Percentiles rank a stretch among this genome's conserved stretches.
Evolutionary conservation across 2,113 vertebrate species (phyloP).

Genomic region (Mastomys coucha): DNA sequence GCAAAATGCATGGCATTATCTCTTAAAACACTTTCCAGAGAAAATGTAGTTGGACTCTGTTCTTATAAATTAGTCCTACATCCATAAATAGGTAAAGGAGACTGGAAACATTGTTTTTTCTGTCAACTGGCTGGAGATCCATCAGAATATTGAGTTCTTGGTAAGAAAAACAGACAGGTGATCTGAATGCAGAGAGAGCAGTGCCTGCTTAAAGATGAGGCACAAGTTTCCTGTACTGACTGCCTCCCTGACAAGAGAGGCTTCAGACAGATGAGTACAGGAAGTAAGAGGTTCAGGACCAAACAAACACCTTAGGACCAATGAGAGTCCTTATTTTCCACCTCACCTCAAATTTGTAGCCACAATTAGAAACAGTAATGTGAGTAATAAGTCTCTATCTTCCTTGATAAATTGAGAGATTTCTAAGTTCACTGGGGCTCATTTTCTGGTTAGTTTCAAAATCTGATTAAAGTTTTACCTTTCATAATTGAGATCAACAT

Average conservation of each 20-base stretch:
- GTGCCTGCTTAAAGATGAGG: background rate
- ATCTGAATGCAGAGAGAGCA: background rate
- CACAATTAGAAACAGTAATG: conserved; percentile 31
- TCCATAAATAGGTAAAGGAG: background rate
- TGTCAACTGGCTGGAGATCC: background rate
- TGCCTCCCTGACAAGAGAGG: background rate
- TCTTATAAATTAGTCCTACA: background rate
- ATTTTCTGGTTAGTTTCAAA: conserved; percentile 84
- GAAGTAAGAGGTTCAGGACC: background rate
- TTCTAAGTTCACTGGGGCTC: conserved; percentile 76
- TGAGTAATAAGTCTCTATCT: conserved; percentile 45
- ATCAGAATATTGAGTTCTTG: background rate
- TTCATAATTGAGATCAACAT: conserved; percentile 77
- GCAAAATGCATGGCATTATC: background rate
- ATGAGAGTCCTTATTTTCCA: background rate
- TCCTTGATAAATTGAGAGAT: conserved; percentile 5
- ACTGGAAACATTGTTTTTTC: background rate
- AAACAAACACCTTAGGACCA: background rate
- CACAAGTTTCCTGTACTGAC: background rate
- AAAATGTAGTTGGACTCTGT: background rate
- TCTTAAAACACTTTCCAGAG: background rate
- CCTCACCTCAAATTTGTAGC: background rate
- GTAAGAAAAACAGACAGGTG: background rate
- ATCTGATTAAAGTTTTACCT: conserved; percentile 56
- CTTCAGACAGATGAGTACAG: background rate